Evolutionary conservation across 2,888 invertebrate species (phyloP), one percentile per base, ranked within the genome.

Genomic region (Athripsodes cinereus): DNA sequence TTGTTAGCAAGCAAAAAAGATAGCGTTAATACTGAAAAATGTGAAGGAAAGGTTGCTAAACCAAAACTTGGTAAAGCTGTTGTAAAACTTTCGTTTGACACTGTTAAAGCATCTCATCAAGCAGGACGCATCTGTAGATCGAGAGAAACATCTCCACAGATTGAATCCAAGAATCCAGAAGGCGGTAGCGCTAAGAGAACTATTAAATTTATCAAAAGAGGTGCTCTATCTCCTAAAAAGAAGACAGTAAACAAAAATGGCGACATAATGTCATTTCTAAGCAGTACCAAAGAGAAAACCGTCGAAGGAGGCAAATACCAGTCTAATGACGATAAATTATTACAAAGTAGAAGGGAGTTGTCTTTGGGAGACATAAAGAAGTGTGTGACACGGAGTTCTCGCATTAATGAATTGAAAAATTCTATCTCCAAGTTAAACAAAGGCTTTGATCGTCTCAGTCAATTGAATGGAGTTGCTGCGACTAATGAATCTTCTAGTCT

Each of bases 341-440:
- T 69, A 57, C 68, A 75, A 5, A 77, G 79, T 5, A 78, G 77
- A 8, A 79, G 83, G 66, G 85, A 88, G 61, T 72, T 88, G 47
- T 84, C 82, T 63, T 74, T 89, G 52, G 84, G 83, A 22, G 87
- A 90, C 65, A 83, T 91, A 11, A 84, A 83, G 68, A 81, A 80
- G 57, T 87, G 81, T 69, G 73, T 91, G 61, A 79, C 80, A 52
- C 80, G 83, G 47, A 89, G 88, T 68, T 81, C 82, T 53, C 82
- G 87, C 66, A 73, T 90, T 64, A 81, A 82, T 52, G 88, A 90
- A 68, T 69, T 90, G 2, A 85, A 82, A 68, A 86, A 86, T 3
- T 82, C 83, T 1, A 80, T 90, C 22, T 80, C 81, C 6, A 79
- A 83, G 46, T 81, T 89, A 46, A 85, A 85, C 56, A 82, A 85